Conservation (phyloP, 2,113 vertebrate species). For the Rissa tridactyla region DNA sequence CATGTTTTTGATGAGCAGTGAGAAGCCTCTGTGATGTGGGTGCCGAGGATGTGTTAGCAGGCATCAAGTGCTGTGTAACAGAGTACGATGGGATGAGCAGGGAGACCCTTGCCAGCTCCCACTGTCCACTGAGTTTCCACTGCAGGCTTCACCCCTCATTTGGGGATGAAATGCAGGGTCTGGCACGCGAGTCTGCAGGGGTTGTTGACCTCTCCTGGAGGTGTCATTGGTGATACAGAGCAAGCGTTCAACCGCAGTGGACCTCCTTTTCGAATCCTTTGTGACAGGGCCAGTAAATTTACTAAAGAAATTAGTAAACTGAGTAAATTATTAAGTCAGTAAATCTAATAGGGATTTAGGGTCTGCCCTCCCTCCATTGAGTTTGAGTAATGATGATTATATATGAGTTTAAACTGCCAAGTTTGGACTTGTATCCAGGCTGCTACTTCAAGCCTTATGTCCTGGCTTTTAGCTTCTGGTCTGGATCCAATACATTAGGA, state of each 20-base stretch:
- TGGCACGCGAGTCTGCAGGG: background rate
- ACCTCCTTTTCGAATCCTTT: background rate
- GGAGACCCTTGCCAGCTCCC: background rate
- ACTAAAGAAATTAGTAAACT: background rate
- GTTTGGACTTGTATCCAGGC: background rate
- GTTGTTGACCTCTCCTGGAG: background rate
- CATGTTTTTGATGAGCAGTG: background rate
- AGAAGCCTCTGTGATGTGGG: background rate
- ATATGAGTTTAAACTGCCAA: conserved; percentile 1
- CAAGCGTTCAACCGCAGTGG: background rate
- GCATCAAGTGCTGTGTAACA: background rate
- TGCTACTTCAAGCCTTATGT: background rate
- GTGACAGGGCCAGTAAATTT: background rate
- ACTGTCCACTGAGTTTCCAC: background rate
- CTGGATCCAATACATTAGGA: background rate
- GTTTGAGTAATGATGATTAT: conserved; percentile 11
- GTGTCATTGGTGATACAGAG: background rate
- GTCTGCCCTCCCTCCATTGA: background rate
- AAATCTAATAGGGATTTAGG: conserved; percentile 15
- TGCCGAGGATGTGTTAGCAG: background rate
- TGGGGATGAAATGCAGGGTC: background rate
- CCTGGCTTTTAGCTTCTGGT: conserved; percentile 26
- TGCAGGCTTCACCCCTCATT: background rate
- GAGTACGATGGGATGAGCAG: background rate
- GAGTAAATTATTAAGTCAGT: conserved; percentile 2